These are phyloP conservation scores for Serranus cabrilla DNA, from an alignment of 2,797 vertebrate species.

Conservation along the genomic window DNA sequence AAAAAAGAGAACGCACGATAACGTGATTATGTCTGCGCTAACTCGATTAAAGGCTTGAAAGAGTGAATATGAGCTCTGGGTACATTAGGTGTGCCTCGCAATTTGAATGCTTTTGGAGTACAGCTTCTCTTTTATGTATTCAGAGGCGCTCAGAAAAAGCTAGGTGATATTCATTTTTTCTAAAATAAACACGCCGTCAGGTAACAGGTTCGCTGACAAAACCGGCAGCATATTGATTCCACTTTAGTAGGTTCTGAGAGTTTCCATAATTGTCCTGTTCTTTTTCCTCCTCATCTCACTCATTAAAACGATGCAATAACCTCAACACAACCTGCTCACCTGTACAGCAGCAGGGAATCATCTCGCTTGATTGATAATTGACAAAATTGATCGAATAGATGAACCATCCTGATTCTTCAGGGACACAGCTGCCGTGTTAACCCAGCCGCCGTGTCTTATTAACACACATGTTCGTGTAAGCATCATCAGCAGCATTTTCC, in stretches of 20 bases:
- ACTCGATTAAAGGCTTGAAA: slow-evolving; percentile 74
- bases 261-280: slow-evolving; percentile 15
- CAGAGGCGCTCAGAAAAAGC: slow-evolving; percentile 36
- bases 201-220: slow-evolving; percentile 38
- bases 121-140: slow-evolving; percentile 47
- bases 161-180: slow-evolving; percentile 54
- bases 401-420: slow-evolving; percentile 21
- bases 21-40: slow-evolving; percentile 71
- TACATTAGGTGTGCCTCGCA: slow-evolving; percentile 58
- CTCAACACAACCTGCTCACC: slow-evolving; percentile 33
- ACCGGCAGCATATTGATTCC: slow-evolving; percentile 42
- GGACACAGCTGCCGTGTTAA: slow-evolving; percentile 30
- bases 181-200: slow-evolving; percentile 55
- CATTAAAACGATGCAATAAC: slow-evolving; percentile 44
- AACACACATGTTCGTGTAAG: slow-evolving; percentile 15
- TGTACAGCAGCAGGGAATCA: slow-evolving; percentile 43
- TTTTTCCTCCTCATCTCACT: slow-evolving; percentile 26
- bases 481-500: not conserved
- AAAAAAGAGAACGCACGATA: slow-evolving; percentile 51
- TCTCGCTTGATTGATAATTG: slow-evolving; percentile 57
- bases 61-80: slow-evolving; percentile 62
- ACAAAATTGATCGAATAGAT: slow-evolving; percentile 37
- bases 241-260: slow-evolving; percentile 3
- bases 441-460: not conserved
- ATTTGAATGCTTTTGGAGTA: slow-evolving; percentile 54